These are phyloP conservation scores for Gastracanthus pulcherrimus DNA, from an alignment of 2,888 invertebrate species.

Conservation along the genomic window DNA sequence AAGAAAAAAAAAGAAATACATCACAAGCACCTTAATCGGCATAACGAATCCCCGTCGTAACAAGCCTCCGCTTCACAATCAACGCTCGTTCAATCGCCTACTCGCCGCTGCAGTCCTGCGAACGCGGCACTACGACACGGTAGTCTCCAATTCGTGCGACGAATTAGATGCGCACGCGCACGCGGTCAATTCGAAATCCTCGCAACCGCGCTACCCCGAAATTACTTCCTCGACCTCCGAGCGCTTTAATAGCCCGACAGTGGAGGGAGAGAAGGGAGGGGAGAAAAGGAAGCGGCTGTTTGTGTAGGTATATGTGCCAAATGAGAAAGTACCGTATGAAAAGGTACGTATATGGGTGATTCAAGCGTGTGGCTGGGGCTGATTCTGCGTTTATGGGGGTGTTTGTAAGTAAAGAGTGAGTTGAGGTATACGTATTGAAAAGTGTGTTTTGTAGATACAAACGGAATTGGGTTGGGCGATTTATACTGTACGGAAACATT, in stretches of 20 bases:
- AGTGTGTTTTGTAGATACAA: too few relatives aligned
- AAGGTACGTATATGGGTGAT: constrained; percentile 68
- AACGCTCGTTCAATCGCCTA: constrained; percentile 10
- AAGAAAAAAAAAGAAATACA: neutral
- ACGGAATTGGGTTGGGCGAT: too few relatives aligned
- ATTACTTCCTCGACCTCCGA: constrained; percentile 35
- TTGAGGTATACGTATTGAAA: too few relatives aligned
- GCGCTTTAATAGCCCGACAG: constrained; percentile 26
- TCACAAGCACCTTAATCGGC: constrained; percentile 3
- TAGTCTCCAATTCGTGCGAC: neutral
- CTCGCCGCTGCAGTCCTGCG: neutral
- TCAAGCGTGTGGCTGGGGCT: too few relatives aligned
- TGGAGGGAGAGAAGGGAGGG: neutral
- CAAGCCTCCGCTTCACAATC: constrained; percentile 6
- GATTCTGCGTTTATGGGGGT: too few relatives aligned
- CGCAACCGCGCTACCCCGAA: constrained; percentile 15
- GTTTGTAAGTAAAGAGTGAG: too few relatives aligned
- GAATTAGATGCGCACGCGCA: constrained; percentile 6
- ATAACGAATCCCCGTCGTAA: constrained; percentile 34
- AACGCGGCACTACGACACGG: neutral
- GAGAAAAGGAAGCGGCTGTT: constrained; percentile 23
- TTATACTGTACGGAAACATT: too few relatives aligned
- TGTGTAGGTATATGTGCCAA: too few relatives aligned
- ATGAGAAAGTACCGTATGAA: constrained; percentile 55
- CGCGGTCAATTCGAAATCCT: constrained; percentile 27